Percentiles rank a stretch among this genome's conserved stretches.
Evolutionary conservation across 2,888 invertebrate genomes (phyloP).

Genomic region (Xanthorhoe designata): DNA sequence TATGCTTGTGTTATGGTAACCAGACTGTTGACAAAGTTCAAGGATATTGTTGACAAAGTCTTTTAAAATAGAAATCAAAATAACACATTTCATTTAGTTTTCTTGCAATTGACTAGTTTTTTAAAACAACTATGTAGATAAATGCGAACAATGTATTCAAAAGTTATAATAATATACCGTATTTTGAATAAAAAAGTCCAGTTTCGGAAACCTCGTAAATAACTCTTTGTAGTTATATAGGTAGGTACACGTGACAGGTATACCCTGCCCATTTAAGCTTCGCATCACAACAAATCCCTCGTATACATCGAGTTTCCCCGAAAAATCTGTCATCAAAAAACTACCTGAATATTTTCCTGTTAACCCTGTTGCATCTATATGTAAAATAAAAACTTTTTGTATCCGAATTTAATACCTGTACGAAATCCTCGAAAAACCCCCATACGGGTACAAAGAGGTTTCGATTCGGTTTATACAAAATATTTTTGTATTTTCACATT

Average conservation of each 20-base stretch:
- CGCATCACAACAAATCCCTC: constrained; percentile 26
- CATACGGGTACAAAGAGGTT: constrained; percentile 39
- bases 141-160: too few relatives aligned
- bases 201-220: constrained; percentile 9
- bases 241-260: constrained; percentile 18
- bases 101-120: too few relatives aligned
- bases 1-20: too few relatives aligned
- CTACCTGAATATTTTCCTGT: constrained; percentile 28
- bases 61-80: too few relatives aligned
- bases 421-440: constrained; percentile 51
- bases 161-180: background rate
- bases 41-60: too few relatives aligned
- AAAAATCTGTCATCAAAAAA: constrained; percentile 27
- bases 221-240: background rate
- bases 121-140: too few relatives aligned
- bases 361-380: constrained; percentile 29
- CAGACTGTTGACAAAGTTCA: too few relatives aligned
- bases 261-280: constrained; percentile 18
- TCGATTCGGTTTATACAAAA: constrained; percentile 43
- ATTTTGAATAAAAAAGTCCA: background rate
- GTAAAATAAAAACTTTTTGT: constrained; percentile 38
- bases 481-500: constrained; percentile 51
- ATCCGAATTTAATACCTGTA: constrained; percentile 48
- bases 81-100: too few relatives aligned
- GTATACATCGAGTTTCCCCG: constrained; percentile 14